Conservation (phyloP, 2,113 vertebrate genomes). For the Cricetomys ansorgei region DNA sequence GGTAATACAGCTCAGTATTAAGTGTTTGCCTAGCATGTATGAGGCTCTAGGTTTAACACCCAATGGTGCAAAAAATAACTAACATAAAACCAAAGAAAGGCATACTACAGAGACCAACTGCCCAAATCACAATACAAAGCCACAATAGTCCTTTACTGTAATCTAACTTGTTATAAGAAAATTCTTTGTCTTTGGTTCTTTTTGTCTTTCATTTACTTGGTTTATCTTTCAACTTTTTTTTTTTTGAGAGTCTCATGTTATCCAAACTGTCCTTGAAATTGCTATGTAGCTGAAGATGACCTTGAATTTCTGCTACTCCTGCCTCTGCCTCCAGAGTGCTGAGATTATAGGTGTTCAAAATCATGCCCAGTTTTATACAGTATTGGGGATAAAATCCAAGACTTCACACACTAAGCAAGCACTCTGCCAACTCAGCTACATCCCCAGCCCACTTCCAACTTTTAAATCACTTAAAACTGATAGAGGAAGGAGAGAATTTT, state of each 20-base stretch:
- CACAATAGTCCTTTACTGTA: background rate
- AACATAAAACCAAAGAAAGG: background rate
- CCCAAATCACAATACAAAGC: background rate
- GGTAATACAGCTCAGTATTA: background rate
- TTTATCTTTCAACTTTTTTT: background rate
- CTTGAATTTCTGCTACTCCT: background rate
- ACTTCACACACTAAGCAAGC: too few species aligned
- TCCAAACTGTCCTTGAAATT: background rate
- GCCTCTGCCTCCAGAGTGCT: background rate
- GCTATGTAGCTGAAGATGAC: background rate
- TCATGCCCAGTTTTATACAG: background rate
- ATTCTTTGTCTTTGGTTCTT: background rate
- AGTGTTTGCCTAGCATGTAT: background rate
- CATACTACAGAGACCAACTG: background rate
- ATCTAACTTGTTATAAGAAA: slow-evolving; percentile 48
- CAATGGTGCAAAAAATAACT: background rate
- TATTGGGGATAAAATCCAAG: background rate
- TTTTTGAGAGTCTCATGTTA: background rate
- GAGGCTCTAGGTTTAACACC: background rate
- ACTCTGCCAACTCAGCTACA: background rate
- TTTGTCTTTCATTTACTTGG: background rate
- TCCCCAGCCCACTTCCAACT: background rate
- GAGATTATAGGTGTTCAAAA: background rate
- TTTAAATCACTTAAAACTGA: slow-evolving; percentile 18
- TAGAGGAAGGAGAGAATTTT: background rate